phyloP scores from a whole-genome alignment of 2,113 vertebrate genomes.

The Mus pahari region DNA sequence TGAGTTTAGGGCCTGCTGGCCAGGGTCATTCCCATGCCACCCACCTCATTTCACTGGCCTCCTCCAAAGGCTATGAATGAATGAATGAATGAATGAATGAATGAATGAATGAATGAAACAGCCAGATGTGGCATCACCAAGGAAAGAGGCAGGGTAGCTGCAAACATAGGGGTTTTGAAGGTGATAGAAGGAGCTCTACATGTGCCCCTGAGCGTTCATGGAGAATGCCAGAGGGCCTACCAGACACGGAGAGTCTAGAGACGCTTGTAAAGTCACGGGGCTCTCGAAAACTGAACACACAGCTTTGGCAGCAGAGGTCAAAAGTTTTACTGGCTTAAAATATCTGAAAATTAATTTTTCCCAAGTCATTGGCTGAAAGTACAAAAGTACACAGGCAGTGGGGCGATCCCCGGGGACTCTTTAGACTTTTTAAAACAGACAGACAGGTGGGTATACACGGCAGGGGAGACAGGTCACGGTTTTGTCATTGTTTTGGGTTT shows the following conservation, averaged over 20 bases:
- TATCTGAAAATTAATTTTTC: conserved; percentile 6
- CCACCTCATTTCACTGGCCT: neutral
- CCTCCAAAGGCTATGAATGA: neutral
- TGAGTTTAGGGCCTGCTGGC: neutral
- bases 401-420: neutral
- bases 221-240: neutral
- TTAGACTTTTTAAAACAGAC: neutral
- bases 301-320: neutral
- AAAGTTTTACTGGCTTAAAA: neutral
- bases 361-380: neutral
- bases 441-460: neutral
- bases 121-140: neutral
- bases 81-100: too few species aligned
- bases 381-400: neutral
- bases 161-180: neutral
- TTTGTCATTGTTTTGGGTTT: neutral
- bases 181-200: neutral
- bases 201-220: neutral
- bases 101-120: neutral
- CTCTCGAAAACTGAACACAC: neutral
- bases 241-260: neutral
- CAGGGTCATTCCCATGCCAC: neutral
- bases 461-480: neutral
- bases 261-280: neutral
- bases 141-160: neutral